Evolutionary conservation across 2,888 invertebrate species (phyloP), one percentile per base, ranked within the genome.

Genomic region (Euzophera pinguis): DNA sequence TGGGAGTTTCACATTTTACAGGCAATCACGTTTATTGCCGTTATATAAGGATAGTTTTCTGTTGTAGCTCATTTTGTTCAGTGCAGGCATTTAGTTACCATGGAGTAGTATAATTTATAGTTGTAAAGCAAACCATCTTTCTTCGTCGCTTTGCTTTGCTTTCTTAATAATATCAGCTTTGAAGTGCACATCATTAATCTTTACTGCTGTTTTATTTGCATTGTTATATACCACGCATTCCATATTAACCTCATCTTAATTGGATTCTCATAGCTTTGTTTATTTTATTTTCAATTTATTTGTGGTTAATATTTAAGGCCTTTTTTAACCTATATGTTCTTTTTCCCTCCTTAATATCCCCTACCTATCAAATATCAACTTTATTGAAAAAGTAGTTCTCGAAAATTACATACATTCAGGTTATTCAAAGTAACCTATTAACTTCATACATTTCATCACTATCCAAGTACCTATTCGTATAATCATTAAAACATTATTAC

Each of bases 1-100:
- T 81, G 80, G 76, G 78, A 81, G 76, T 75, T 77, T 78, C 78
- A 77, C 80, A 76, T 81, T 83, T 81, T 78, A 69, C 67, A 60
- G 56, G 59, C 69, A 67, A 71, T 73, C 68, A 70, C 68, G 72
- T 64, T 69, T 69, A 62, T 62, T 61, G 57, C 61, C 58, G 59
- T 62, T 69, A 65, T 64, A 58, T 53, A 60, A 60, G 32, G 43
- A 42, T 42, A 42, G 32, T 50, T 41, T 50, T 51, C 35, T 13
- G 39, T 47, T 42, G 22, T 39, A 38, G 38, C 27, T 22, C 14
- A 32, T 39, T 41, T 41, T 41, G 45, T 34, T 45, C 45, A 45
- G 32, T 1, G 13, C 14, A 43, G n/a, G 3, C 45, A 45, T 14
- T 45, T 14, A 32, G 32, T 45, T 45, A 16, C 34, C 32, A 12